Percentiles rank a stretch among this genome's conserved stretches.
phyloP scores from a whole-genome alignment of 2,888 invertebrate genomes.

The Byasa hedistus region DNA sequence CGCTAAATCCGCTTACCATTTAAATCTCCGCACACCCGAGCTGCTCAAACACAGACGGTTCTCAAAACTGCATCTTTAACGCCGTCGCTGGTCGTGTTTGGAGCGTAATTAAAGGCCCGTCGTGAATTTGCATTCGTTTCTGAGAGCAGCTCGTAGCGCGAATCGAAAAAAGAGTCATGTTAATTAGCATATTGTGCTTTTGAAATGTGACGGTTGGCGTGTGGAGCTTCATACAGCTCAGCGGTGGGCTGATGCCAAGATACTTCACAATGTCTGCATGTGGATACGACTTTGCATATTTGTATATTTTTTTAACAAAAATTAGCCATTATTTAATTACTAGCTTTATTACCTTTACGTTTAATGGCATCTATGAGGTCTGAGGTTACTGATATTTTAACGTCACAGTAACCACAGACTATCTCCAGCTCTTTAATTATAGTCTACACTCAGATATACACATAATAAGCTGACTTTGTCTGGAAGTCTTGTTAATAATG shows the following conservation, averaged over 20 bases:
- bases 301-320: not conserved
- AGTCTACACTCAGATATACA: too few relatives aligned
- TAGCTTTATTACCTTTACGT: too few relatives aligned
- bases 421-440: too few relatives aligned
- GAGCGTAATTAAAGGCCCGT: slow-evolving; percentile 73
- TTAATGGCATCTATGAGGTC: too few relatives aligned
- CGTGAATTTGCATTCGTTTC: slow-evolving; percentile 75
- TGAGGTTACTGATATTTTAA: too few relatives aligned
- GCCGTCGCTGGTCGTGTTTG: slow-evolving; percentile 72
- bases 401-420: too few relatives aligned
- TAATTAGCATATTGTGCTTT: slow-evolving; percentile 80
- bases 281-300: slow-evolving; percentile 47
- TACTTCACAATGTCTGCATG: slow-evolving; percentile 55
- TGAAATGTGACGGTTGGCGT: slow-evolving; percentile 77
- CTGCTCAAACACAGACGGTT: slow-evolving; percentile 57
- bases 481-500: too few relatives aligned
- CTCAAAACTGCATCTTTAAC: slow-evolving; percentile 75
- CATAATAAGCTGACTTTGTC: too few relatives aligned
- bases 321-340: too few relatives aligned
- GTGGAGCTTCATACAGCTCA: slow-evolving; percentile 67
- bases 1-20: slow-evolving; percentile 66
- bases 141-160: slow-evolving; percentile 73
- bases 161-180: slow-evolving; percentile 68
- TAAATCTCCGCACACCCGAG: slow-evolving; percentile 54
- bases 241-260: slow-evolving; percentile 66